Evolutionary conservation across 2,113 vertebrate genomes (phyloP), one percentile per base, ranked within the genome.

Genomic region (Acrocephalus kingi): DNA sequence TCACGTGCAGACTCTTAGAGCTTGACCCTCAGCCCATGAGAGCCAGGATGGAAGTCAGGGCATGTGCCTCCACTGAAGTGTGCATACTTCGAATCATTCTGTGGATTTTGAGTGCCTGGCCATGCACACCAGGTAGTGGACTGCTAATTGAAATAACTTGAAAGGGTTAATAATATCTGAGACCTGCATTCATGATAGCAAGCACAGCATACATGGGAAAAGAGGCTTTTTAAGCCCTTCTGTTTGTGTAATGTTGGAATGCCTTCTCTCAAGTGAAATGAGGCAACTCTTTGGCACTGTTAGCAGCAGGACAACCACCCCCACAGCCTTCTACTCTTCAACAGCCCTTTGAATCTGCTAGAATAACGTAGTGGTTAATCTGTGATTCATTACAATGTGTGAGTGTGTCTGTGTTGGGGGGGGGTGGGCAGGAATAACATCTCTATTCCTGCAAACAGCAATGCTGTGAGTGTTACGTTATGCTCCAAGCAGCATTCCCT

Each of bases 321-420:
- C 46, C 25, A 22, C 82, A 86, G 63, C 31, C 79, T 84, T 62
- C 49, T 72, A 72, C 33, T 76, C 59, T 68, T 41, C 64, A 79
- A 62, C 21, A 71, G 45, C 49, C 59, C 59, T 77, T 92, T 91
- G 67, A 89, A 72, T 79, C 62, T 92, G 23, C 46, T 86, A 64
- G 51, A 83, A 74, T 73, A 95, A 69, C 0, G 0, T 39, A 83
- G 51, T 0, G 4, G 59, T 92, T 88, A 84, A 67, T 93, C 83
- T 96, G 55, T 80, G 63, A 80, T 90, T 94, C 92, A 77, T 83
- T 90, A 77, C 46, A 85, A 33, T 49, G 41, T 68, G 68, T 86
- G 45, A 83, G 37, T 66, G 30, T 58, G 31, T 35, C 80, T 89
- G 73, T 89, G 54, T 25, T 83, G 62, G 67, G 16, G 13, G 41